These are phyloP conservation scores for Hephaestus fuliginosus DNA, from an alignment of 2,797 vertebrate genomes.

Conservation along the genomic window DNA sequence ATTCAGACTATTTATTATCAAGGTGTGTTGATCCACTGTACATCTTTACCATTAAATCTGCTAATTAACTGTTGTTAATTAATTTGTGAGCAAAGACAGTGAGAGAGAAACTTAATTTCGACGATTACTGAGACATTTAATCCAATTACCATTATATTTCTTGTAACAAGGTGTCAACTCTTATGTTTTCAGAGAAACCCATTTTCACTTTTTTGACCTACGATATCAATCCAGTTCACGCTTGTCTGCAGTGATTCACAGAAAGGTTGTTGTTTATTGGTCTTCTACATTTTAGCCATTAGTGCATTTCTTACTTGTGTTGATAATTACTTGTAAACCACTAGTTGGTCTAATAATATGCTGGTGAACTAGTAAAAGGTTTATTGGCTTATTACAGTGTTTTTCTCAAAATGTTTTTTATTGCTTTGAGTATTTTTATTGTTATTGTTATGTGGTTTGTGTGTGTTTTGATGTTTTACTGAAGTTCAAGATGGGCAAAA, in stretches of 20 bases:
- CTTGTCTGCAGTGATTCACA: conserved; percentile 2
- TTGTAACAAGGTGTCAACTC: background rate
- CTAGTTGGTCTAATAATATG: background rate
- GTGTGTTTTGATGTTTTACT: background rate
- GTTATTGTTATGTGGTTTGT: background rate
- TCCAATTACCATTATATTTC: background rate
- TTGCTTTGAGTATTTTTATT: background rate
- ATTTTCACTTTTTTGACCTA: background rate
- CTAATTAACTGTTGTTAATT: background rate
- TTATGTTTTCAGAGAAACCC: background rate
- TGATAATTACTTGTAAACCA: background rate
- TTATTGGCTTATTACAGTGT: background rate
- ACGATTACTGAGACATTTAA: background rate
- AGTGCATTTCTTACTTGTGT: no score
- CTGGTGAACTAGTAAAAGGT: background rate
- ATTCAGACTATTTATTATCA: background rate
- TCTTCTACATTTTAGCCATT: background rate
- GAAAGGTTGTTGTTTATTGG: background rate
- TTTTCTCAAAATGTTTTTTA: background rate
- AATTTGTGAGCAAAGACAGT: background rate
- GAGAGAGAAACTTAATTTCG: background rate
- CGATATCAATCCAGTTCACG: background rate
- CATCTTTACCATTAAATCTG: background rate
- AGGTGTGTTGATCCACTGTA: background rate
- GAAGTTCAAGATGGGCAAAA: no score